Percentiles rank a stretch among this genome's conserved stretches.
phyloP scores from a whole-genome alignment of 1,140 invertebrate genomes.

The Rhysida immarginata region DNA sequence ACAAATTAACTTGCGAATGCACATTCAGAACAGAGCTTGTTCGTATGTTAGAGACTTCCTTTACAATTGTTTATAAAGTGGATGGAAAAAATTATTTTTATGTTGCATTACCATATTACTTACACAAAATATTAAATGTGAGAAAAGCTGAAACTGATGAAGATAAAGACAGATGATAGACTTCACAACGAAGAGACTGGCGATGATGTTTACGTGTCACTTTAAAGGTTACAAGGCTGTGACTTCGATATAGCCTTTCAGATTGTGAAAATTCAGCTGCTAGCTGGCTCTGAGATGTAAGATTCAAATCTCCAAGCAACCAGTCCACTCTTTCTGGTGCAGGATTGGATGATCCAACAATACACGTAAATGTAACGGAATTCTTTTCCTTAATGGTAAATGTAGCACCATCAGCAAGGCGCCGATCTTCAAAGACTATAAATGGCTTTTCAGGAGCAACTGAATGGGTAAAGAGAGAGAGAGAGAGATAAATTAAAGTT shows the following conservation, averaged over 20 bases:
- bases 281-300: conserved; percentile 17
- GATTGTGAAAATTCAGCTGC: conserved; percentile 23
- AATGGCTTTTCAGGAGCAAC: conserved; percentile 18
- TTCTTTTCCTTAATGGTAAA: conserved; percentile 23
- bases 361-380: conserved; percentile 52
- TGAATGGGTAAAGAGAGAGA: conserved; percentile 12
- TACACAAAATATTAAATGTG: conserved; percentile 9
- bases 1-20: no score
- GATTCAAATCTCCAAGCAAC: conserved; percentile 21
- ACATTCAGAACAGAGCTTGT: no score
- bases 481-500: neutral
- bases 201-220: conserved; percentile 57
- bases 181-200: conserved; percentile 52
- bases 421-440: conserved; percentile 21
- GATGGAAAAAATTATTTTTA: no score
- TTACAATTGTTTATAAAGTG: no score
- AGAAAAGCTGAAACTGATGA: conserved; percentile 37
- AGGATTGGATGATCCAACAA: conserved; percentile 65
- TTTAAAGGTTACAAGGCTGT: conserved; percentile 48
- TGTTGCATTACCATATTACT: no score
- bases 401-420: conserved; percentile 17
- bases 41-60: no score
- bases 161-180: conserved; percentile 48
- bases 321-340: conserved; percentile 38
- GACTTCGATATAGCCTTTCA: conserved; percentile 32